These are phyloP conservation scores for Drosophila simulans DNA, from an alignment of 1,140 invertebrate species.

Conservation along the genomic window DNA sequence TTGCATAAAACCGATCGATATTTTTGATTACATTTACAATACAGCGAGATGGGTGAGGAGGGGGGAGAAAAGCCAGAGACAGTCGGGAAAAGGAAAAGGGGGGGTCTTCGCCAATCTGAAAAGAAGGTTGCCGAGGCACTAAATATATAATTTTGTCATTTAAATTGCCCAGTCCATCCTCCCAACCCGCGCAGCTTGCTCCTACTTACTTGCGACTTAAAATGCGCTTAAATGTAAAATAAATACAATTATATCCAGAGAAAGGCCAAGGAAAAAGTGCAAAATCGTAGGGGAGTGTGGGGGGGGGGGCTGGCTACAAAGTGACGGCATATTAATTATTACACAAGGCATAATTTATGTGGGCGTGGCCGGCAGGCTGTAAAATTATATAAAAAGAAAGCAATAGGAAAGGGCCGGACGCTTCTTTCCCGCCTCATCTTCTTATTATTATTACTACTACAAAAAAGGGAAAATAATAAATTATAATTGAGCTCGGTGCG, in stretches of 20 bases:
- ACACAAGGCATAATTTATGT: constrained; percentile 73
- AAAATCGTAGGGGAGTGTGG: constrained; percentile 53
- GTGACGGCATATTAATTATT: constrained; percentile 79
- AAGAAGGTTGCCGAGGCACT: constrained; percentile 48
- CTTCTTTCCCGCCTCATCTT: constrained; percentile 30
- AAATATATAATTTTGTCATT: constrained; percentile 83
- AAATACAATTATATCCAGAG: constrained; percentile 78
- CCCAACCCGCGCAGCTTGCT: constrained; percentile 15
- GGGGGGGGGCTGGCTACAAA: constrained; percentile 27
- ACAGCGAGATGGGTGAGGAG: constrained; percentile 29
- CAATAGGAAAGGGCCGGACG: constrained; percentile 49
- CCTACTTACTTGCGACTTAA: constrained; percentile 74
- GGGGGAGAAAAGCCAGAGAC: constrained; percentile 13
- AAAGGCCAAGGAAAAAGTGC: constrained; percentile 62
- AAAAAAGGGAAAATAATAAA: constrained; percentile 68
- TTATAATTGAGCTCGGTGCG: constrained; percentile 72
- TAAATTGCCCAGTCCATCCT: constrained; percentile 66
- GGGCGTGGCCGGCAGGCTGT: constrained; percentile 49
- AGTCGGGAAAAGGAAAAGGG: constrained; percentile 8
- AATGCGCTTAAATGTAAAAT: constrained; percentile 82
- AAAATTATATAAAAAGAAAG: constrained; percentile 59
- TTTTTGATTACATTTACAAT: constrained; percentile 83
- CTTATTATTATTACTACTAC: constrained; percentile 51
- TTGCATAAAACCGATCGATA: constrained; percentile 84
- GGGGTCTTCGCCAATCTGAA: constrained; percentile 16